Evolutionary conservation across 1,140 invertebrate species (phyloP).

Genomic region (Dendrolimus punctatus): DNA sequence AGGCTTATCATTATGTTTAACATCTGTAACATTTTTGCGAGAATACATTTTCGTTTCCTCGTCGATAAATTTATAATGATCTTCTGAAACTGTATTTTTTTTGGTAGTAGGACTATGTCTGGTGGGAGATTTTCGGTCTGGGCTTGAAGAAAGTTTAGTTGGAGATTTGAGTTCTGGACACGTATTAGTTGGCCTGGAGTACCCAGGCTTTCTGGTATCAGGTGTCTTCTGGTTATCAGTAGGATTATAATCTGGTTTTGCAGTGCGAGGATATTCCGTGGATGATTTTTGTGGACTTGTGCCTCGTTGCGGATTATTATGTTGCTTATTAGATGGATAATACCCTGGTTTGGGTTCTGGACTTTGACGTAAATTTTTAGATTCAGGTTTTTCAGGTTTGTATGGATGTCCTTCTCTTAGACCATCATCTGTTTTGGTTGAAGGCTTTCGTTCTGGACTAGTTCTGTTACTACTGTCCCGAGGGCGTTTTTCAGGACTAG

Average conservation of each 20-base stretch:
- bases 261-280: too few species aligned
- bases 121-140: slow-evolving; percentile 15
- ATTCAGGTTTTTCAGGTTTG: slow-evolving; percentile 3
- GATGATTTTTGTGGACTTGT: too few species aligned
- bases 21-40: slow-evolving; percentile 17
- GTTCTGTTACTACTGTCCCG: slow-evolving; percentile 15
- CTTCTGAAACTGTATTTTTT: slow-evolving; percentile 26
- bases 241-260: background rate
- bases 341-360: slow-evolving; percentile 18
- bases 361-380: slow-evolving; percentile 15
- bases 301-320: background rate
- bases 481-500: slow-evolving; percentile 29
- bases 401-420: background rate
- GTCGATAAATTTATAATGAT: slow-evolving; percentile 49
- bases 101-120: slow-evolving; percentile 5
- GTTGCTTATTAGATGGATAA: background rate
- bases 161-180: slow-evolving; percentile 18
- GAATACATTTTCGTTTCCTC: slow-evolving; percentile 55
- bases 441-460: slow-evolving; percentile 28
- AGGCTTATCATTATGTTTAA: slow-evolving; percentile 1
- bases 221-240: slow-evolving; percentile 4
- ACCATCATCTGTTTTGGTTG: slow-evolving; percentile 4
- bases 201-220: slow-evolving; percentile 25
- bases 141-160: slow-evolving; percentile 12
- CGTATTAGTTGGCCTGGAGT: slow-evolving; percentile 39